These are phyloP conservation scores for Diploptera punctata DNA, from an alignment of 2,888 invertebrate species.

Conservation along the genomic window DNA sequence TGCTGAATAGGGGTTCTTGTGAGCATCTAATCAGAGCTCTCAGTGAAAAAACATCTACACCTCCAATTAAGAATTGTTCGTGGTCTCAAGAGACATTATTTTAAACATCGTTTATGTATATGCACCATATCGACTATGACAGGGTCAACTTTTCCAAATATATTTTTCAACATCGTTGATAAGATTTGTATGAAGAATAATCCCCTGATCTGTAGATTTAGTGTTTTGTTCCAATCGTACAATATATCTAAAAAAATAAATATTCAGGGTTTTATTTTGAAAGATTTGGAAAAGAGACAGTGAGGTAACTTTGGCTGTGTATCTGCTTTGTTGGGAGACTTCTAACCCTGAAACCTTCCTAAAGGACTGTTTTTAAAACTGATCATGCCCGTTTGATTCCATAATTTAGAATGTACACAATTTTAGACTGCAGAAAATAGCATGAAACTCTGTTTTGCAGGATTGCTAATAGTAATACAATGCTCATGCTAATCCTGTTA, in stretches of 20 bases:
- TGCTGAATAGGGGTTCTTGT: conserved; percentile 24
- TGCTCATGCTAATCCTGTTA: too few relatives aligned
- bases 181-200: conserved; percentile 3
- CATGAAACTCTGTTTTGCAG: too few relatives aligned
- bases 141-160: conserved; percentile 23
- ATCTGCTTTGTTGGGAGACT: too few relatives aligned
- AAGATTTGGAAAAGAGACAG: background rate
- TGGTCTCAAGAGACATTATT: conserved; percentile 84
- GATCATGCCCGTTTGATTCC: too few relatives aligned
- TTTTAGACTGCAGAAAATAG: too few relatives aligned
- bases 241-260: background rate
- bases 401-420: too few relatives aligned
- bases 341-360: too few relatives aligned
- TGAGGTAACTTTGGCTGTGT: too few relatives aligned
- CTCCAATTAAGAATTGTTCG: conserved; percentile 46
- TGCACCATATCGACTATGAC: conserved; percentile 22
- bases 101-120: background rate
- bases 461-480: too few relatives aligned
- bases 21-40: conserved; percentile 30
- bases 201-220: background rate
- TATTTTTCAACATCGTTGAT: conserved; percentile 22
- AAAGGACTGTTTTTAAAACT: too few relatives aligned
- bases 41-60: conserved; percentile 44
- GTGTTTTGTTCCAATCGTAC: background rate
- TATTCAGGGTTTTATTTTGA: conserved; percentile 2